phyloP scores from a whole-genome alignment of 2,888 invertebrate genomes.

The Tillus elongatus region DNA sequence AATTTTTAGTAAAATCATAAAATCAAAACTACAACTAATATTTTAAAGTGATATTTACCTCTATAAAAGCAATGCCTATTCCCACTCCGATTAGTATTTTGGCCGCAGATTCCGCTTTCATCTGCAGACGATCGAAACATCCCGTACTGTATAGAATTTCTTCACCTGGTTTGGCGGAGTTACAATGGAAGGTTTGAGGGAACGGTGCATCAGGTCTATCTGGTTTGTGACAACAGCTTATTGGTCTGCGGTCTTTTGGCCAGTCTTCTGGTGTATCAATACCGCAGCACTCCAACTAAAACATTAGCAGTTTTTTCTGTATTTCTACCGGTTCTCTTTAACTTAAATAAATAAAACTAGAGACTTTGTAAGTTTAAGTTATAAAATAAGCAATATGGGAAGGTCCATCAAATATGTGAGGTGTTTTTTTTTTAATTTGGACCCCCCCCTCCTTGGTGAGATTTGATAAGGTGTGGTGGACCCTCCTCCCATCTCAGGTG shows the following conservation, averaged over 20 bases:
- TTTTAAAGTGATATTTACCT: constrained; percentile 40
- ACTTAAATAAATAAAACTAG: constrained; percentile 5
- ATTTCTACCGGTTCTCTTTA: too few relatives aligned
- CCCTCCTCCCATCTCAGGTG: too few relatives aligned
- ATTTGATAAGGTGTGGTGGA: too few relatives aligned
- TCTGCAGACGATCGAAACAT: constrained; percentile 48
- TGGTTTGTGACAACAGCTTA: constrained; percentile 51
- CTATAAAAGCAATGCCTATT: constrained; percentile 54
- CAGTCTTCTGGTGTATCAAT: constrained; percentile 36
- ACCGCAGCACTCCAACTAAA: constrained; percentile 46
- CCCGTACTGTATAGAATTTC: constrained; percentile 42
- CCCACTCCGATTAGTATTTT: constrained; percentile 54
- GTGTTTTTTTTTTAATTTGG: too few relatives aligned
- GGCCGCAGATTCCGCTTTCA: constrained; percentile 47
- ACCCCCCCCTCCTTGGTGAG: too few relatives aligned
- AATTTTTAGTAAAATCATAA: too few relatives aligned
- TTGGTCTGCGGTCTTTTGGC: constrained; percentile 42
- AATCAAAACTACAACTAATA: too few relatives aligned
- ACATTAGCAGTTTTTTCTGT: too few relatives aligned
- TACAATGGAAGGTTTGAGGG: constrained; percentile 30
- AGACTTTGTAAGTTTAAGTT: too few relatives aligned
- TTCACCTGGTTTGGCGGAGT: constrained; percentile 28
- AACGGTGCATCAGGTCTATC: constrained; percentile 28
- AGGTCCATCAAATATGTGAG: constrained; percentile 2
- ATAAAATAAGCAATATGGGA: not conserved